phyloP scores from a whole-genome alignment of 2,113 vertebrate genomes.

The Cyphomyrus discorhynchus region DNA sequence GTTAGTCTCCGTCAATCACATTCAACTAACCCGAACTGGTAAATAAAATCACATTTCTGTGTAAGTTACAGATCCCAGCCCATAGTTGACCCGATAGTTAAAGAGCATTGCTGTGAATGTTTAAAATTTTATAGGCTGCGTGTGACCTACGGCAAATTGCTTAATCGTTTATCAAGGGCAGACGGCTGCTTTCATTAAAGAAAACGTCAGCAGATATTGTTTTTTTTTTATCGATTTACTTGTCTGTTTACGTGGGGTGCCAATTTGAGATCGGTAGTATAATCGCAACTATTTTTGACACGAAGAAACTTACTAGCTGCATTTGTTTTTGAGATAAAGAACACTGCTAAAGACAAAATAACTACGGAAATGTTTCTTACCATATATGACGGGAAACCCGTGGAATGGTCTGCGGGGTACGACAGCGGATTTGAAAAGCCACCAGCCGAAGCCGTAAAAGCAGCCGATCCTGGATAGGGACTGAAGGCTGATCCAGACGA shows the following conservation, averaged over 20 bases:
- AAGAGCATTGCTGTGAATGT: neutral
- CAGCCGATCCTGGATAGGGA: conserved; percentile 92
- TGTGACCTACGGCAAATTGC: neutral
- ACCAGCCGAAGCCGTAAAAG: conserved; percentile 84
- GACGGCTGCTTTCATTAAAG: neutral
- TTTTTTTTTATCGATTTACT: neutral
- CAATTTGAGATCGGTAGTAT: neutral
- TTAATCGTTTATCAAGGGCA: conserved; percentile 3
- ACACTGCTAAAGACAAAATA: neutral
- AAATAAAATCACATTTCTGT: neutral
- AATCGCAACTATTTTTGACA: neutral
- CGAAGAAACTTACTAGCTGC: neutral
- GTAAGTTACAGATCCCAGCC: neutral
- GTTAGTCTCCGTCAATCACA: neutral
- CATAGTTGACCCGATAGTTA: neutral
- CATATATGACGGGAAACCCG: conserved; percentile 96
- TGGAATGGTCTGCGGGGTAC: conserved; percentile 79
- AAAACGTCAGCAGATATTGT: neutral
- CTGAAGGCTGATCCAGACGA: conserved; percentile 95
- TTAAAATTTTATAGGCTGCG: neutral
- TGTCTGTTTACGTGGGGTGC: neutral
- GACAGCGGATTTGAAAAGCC: conserved; percentile 89
- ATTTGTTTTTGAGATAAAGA: neutral
- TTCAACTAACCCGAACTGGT: neutral
- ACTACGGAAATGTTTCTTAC: conserved; percentile 59